A percentile compares a stretch with the other conserved stretches of the same genome.
Evolutionary conservation across 2,797 vertebrate species (phyloP).

Genomic region (Danio choprae): DNA sequence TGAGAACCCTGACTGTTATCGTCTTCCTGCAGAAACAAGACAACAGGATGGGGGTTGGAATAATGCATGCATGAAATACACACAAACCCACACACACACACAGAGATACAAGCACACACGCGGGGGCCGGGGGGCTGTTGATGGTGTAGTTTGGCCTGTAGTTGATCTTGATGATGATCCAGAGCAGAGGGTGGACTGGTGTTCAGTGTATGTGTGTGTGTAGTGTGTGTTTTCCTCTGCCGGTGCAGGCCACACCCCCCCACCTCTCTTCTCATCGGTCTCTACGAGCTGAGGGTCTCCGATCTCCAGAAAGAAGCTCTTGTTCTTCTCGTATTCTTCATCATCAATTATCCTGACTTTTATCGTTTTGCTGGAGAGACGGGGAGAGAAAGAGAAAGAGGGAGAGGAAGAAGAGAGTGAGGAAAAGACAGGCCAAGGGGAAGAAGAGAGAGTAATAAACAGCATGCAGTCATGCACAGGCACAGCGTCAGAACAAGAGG

Average conservation of each 20-base stretch:
- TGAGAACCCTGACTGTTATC: slow-evolving; percentile 95
- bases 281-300: slow-evolving; percentile 95
- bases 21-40: slow-evolving; percentile 98
- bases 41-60: slow-evolving; percentile 87
- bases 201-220: slow-evolving; percentile 30
- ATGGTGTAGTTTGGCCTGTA: slow-evolving; percentile 68
- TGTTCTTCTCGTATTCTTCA: slow-evolving; percentile 99
- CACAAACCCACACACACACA: slow-evolving; percentile 37
- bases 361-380: slow-evolving; percentile 95
- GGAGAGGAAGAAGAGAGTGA: slow-evolving; percentile 80
- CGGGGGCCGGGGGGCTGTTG: slow-evolving; percentile 64
- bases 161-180: slow-evolving; percentile 57
- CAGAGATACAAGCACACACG: slow-evolving; percentile 51
- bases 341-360: slow-evolving; percentile 99
- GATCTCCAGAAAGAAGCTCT: slow-evolving; percentile 99
- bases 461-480: slow-evolving; percentile 54
- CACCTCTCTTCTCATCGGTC: slow-evolving; percentile 98
- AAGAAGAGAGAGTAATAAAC: slow-evolving; percentile 57
- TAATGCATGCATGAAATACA: slow-evolving; percentile 69
- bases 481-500: not conserved
- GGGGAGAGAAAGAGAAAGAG: slow-evolving; percentile 74
- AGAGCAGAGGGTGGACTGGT: slow-evolving; percentile 48
- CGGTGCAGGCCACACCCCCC: slow-evolving; percentile 71
- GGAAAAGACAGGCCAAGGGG: slow-evolving; percentile 65
- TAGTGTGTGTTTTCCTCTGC: slow-evolving; percentile 42